A percentile compares a stretch with the other conserved stretches of the same genome.
Evolutionary conservation across 2,888 invertebrate species (phyloP).

Genomic region (Didymodactylos carnosus): DNA sequence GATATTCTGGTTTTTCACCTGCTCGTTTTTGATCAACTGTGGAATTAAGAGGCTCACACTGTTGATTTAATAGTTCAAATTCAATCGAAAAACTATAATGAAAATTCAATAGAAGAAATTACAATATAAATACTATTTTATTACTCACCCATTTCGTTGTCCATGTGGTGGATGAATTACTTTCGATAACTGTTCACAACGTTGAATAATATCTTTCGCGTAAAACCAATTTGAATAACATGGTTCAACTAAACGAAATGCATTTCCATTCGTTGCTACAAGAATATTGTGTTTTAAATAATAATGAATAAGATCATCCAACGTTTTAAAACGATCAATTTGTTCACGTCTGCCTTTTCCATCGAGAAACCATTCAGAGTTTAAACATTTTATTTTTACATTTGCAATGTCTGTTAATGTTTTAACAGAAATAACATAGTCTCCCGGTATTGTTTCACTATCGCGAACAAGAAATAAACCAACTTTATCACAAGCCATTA

Average conservation of each 20-base stretch:
- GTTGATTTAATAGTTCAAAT: neutral
- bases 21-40: neutral
- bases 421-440: slow-evolving; percentile 78
- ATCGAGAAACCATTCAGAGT: neutral
- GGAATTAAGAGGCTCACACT: neutral
- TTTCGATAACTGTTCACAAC: neutral
- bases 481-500: slow-evolving; percentile 66
- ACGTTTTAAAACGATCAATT: neutral
- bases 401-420: slow-evolving; percentile 65
- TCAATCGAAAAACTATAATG: neutral
- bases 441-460: slow-evolving; percentile 85
- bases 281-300: neutral
- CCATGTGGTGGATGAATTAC: neutral
- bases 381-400: neutral
- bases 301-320: neutral
- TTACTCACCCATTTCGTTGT: neutral
- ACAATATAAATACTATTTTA: too few relatives aligned
- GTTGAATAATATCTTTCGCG: neutral
- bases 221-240: neutral
- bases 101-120: too few relatives aligned
- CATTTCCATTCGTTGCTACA: neutral
- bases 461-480: slow-evolving; percentile 89
- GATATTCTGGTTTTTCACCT: slow-evolving; percentile 76
- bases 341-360: neutral
- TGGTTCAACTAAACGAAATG: neutral